Percentiles rank a stretch among this genome's conserved stretches.
Evolutionary conservation across 2,797 vertebrate genomes (phyloP).

Genomic region (Spondyliosoma cantharus): DNA sequence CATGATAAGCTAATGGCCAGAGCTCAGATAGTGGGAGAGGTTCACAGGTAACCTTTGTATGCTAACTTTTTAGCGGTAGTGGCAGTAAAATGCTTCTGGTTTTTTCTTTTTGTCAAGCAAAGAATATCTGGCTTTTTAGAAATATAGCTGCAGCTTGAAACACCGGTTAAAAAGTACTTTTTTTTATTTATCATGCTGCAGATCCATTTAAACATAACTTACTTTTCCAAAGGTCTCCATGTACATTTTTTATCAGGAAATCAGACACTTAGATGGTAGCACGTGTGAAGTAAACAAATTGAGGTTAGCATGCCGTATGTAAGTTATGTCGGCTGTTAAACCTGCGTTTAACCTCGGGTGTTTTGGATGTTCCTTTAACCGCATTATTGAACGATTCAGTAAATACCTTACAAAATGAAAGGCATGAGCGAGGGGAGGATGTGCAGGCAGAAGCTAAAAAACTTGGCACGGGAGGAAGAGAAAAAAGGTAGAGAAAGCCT

Average conservation of each 20-base stretch:
- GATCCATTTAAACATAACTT: not conserved
- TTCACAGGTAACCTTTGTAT: too few species aligned
- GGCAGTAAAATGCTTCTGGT: too few species aligned
- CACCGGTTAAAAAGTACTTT: not conserved
- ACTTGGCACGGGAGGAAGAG: not conserved
- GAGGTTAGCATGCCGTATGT: not conserved
- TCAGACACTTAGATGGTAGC: not conserved
- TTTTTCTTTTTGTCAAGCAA: not conserved
- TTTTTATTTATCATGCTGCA: not conserved
- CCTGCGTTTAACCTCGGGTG: not conserved
- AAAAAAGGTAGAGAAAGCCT: not conserved
- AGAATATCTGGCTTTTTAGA: not conserved
- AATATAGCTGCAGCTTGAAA: not conserved
- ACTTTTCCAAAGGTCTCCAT: not conserved
- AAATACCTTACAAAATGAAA: slow-evolving; percentile 17
- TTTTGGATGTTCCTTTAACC: not conserved
- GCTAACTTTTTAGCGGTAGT: too few species aligned
- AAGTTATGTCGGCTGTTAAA: slow-evolving; percentile 14
- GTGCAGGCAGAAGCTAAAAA: not conserved
- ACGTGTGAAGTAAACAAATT: not conserved
- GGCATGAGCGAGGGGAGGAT: not conserved
- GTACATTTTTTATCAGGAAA: not conserved
- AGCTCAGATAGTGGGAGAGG: too few species aligned
- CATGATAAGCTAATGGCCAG: too few species aligned
- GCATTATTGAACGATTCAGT: slow-evolving; percentile 1